Evolutionary conservation across 1,140 invertebrate species (phyloP).

Genomic region (Hyposmocoma kahamanoa): DNA sequence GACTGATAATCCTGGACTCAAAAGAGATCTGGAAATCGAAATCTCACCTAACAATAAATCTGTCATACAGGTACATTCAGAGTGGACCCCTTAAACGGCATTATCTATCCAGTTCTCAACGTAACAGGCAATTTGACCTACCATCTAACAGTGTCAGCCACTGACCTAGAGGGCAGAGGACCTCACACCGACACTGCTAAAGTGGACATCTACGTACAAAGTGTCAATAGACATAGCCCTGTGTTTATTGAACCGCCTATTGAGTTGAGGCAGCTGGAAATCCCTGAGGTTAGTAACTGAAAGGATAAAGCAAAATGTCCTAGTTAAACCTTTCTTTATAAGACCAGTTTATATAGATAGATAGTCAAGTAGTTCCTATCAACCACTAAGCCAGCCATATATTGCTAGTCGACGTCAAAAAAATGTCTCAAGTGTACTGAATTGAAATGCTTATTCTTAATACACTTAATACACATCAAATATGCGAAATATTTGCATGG

Average conservation of each 20-base stretch:
- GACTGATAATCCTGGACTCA: no score
- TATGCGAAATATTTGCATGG: no score
- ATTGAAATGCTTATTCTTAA: no score
- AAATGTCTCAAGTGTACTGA: no score
- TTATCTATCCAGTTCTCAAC: conserved; percentile 83
- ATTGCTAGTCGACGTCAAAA: no score
- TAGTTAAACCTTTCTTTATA: no score
- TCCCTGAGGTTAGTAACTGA: conserved; percentile 90
- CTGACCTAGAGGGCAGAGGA: conserved; percentile 81
- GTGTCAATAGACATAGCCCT: conserved; percentile 90
- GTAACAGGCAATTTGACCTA: conserved; percentile 78
- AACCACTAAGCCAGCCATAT: no score
- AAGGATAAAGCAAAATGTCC: no score
- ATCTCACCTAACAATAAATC: conserved; percentile 16
- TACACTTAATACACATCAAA: no score
- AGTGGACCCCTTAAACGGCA: conserved; percentile 82
- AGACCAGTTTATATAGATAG: no score
- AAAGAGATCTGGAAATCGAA: no score
- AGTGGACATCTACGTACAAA: conserved; percentile 85
- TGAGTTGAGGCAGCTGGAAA: conserved; percentile 83
- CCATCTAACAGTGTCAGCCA: conserved; percentile 81
- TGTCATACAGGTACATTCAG: conserved; percentile 81
- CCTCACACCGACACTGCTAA: conserved; percentile 79
- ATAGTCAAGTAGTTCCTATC: no score
- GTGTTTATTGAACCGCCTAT: conserved; percentile 86